Conservation (phyloP, 1,140 invertebrate genomes). For the Helicoverpa armigera region DNA sequence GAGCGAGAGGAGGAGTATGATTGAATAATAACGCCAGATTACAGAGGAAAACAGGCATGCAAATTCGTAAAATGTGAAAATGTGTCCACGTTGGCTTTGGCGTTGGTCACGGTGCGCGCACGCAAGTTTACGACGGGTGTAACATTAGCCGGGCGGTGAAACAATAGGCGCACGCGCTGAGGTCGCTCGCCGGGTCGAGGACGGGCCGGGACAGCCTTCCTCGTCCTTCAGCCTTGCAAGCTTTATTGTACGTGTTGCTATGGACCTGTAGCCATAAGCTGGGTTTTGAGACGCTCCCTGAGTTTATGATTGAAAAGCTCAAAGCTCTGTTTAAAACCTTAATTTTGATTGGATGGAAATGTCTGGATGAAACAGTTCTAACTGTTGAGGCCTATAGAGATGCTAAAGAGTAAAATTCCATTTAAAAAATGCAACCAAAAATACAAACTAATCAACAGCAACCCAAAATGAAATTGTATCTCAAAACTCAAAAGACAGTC, state of each 20-base stretch:
- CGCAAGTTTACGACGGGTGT: constrained; percentile 56
- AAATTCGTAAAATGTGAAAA: constrained; percentile 39
- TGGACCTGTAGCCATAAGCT: constrained; percentile 26
- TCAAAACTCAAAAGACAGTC: constrained; percentile 32
- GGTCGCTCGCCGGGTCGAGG: constrained; percentile 73
- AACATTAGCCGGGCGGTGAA: constrained; percentile 62
- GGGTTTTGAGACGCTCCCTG: constrained; percentile 4
- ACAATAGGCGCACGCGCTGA: constrained; percentile 78
- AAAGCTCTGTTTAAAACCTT: not conserved
- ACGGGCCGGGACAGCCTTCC: constrained; percentile 66
- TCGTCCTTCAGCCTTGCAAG: constrained; percentile 64
- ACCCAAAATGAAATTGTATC: constrained; percentile 14
- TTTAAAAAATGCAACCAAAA: not conserved
- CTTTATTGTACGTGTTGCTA: constrained; percentile 46
- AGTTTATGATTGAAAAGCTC: not conserved
- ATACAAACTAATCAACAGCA: not conserved
- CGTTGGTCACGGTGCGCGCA: constrained; percentile 46
- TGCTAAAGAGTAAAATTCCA: not conserved
- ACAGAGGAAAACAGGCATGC: constrained; percentile 26
- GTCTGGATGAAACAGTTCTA: no score
- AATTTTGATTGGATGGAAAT: no score
- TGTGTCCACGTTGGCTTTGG: constrained; percentile 29
- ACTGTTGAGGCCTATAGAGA: no score
- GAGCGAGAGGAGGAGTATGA: no score
- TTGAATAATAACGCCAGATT: constrained; percentile 13